Base-by-base conservation (phyloP, 2,113 vertebrate genomes). In the Sakesphorus luctuosus region DNA sequence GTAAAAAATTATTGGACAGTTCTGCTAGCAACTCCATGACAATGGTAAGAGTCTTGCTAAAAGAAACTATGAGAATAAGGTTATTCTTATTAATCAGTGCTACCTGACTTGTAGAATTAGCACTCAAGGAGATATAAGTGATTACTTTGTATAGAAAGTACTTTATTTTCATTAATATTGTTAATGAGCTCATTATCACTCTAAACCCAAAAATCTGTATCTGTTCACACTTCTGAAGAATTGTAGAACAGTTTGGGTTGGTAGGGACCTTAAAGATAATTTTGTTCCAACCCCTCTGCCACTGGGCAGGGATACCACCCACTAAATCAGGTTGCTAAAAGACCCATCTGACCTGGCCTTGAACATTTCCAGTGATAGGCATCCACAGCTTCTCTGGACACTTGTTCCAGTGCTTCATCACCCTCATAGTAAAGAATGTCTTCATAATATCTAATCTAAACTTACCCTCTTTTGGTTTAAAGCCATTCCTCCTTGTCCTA, bases 1-100 rank as follows among this genome's bases (percentile, higher is more conserved):
- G 69, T 73, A 97, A 79, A 88, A 46, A 87, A 95, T 97, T 97
- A 72, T 77, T 73, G 38, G 36, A 87, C 84, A 82, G 38, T 89
- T 94, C 93, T 65, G 59, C 53, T 71, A 87, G 79, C 17, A 89
- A 47, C 31, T 84, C 25, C 13, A 53, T 17, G 11, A 12, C 26
- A 87, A 79, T 44, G 44, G 29, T 23, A 84, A 53, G 47, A 95
- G 52, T 18, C 26, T 84, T 81, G 31, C 5, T 81, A 94, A 90
- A 53, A 91, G 46, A 73, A 78, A 50, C 17, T 35, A 75, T 47
- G 62, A 90, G 38, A 69, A 40, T 18, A 68, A 33, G 33, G 75
- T 85, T 89, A 80, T 79, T 93, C 76, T 76, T 91, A 84, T 53
- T 96, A 63, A 10, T 33, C 49, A 24, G 13, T 18, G 15, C 61